Percentiles rank a stretch among this genome's conserved stretches.
Conservation (phyloP, 1,140 invertebrate genomes). For the Conus betulinus region DNA sequence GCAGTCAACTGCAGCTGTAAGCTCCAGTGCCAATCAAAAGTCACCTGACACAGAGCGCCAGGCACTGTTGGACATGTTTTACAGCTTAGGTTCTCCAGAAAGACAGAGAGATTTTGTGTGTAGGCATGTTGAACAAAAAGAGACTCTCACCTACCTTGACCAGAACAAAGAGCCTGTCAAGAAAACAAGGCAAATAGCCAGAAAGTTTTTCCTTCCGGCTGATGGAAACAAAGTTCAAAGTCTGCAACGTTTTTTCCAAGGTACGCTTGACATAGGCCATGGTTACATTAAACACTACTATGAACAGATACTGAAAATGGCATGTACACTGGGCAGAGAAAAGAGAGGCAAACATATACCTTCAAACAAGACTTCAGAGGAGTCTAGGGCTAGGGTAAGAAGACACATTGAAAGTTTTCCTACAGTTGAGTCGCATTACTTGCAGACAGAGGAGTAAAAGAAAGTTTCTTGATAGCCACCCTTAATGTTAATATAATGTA, state of each 20-base stretch:
- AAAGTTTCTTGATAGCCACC: slow-evolving; percentile 39
- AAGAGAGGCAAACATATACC: slow-evolving; percentile 35
- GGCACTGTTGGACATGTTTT: slow-evolving; percentile 23
- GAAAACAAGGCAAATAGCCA: slow-evolving; percentile 23
- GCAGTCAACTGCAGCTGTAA: slow-evolving; percentile 38
- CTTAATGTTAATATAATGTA: slow-evolving; percentile 46
- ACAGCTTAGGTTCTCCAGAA: slow-evolving; percentile 12
- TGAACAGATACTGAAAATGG: slow-evolving; percentile 35
- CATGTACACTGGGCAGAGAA: slow-evolving; percentile 37
- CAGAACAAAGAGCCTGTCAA: background rate
- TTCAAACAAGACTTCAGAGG: slow-evolving; percentile 40
- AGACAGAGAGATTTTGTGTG: slow-evolving; percentile 37
- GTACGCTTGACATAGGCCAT: slow-evolving; percentile 45
- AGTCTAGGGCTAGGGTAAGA: slow-evolving; percentile 21
- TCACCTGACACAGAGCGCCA: slow-evolving; percentile 41
- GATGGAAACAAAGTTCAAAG: slow-evolving; percentile 15
- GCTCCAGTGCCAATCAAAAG: slow-evolving; percentile 38
- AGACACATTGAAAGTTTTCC: slow-evolving; percentile 52
- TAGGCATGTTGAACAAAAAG: slow-evolving; percentile 29
- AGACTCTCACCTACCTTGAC: slow-evolving; percentile 23
- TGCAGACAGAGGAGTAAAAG: slow-evolving; percentile 41
- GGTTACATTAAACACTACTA: slow-evolving; percentile 26
- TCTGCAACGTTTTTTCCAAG: slow-evolving; percentile 47
- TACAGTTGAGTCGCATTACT: slow-evolving; percentile 44
- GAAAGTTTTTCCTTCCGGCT: slow-evolving; percentile 15